A percentile compares a stretch with the other conserved stretches of the same genome.
Conservation (phyloP, 2,113 vertebrate genomes). For the Archilochus colubris region DNA sequence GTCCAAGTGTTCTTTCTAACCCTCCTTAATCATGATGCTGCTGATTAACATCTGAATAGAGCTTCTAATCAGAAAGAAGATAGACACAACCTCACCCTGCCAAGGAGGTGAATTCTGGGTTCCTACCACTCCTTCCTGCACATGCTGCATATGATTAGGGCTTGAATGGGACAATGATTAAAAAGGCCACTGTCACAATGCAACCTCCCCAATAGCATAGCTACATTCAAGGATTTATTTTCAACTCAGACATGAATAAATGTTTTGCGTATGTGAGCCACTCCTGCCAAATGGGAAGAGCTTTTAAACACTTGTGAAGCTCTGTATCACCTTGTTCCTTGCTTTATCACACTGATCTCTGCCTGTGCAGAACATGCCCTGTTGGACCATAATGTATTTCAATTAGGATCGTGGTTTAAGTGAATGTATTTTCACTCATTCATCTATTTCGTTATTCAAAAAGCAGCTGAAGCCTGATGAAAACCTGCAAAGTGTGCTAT, state of each 20-base stretch:
- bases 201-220: slow-evolving; percentile 42
- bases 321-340: background rate
- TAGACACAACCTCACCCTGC: slow-evolving; percentile 26
- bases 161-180: slow-evolving; percentile 75
- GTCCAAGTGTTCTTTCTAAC: slow-evolving; percentile 34
- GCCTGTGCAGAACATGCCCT: background rate
- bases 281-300: slow-evolving; percentile 55
- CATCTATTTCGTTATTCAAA: slow-evolving; percentile 48
- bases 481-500: slow-evolving; percentile 14
- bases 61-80: slow-evolving; percentile 66
- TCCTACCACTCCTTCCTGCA: slow-evolving; percentile 41
- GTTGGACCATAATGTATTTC: slow-evolving; percentile 35
- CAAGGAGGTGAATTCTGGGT: slow-evolving; percentile 47
- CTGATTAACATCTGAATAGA: slow-evolving; percentile 70
- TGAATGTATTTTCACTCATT: slow-evolving; percentile 27
- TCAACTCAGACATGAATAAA: slow-evolving; percentile 72
- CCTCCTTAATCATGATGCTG: slow-evolving; percentile 34
- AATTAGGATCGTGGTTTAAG: background rate
- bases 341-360: background rate
- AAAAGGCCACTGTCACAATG: slow-evolving; percentile 64
- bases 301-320: slow-evolving; percentile 47
- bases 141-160: slow-evolving; percentile 69
- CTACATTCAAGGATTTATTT: slow-evolving; percentile 69
- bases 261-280: slow-evolving; percentile 74
- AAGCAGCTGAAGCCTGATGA: background rate